phyloP scores from a whole-genome alignment of 2,888 invertebrate genomes.

The Mycalesis mineus region DNA sequence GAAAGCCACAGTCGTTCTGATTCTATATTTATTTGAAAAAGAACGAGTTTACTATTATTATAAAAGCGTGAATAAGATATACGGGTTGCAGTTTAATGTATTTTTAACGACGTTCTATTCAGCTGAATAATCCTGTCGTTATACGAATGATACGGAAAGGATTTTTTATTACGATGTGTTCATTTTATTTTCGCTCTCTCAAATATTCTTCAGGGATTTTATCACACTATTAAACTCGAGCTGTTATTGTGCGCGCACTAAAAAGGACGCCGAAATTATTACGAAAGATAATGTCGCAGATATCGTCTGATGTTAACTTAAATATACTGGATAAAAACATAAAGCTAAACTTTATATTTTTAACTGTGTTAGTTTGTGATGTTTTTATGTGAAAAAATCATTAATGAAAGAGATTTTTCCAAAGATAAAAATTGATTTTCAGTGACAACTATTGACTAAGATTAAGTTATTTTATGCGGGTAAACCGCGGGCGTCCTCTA shows the following conservation, averaged over 20 bases:
- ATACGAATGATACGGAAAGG: constrained; percentile 21
- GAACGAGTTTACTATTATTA: constrained; percentile 14
- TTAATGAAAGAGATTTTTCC: no score
- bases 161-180: constrained; percentile 27
- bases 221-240: constrained; percentile 15
- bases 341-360: no score
- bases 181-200: constrained; percentile 19
- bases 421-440: no score
- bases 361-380: no score
- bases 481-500: no score
- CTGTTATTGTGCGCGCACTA: constrained; percentile 7
- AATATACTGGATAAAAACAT: no score
- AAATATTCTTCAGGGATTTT: constrained; percentile 17
- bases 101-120: constrained; percentile 32
- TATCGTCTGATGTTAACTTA: background rate
- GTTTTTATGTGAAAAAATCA: no score
- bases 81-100: constrained; percentile 30
- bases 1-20: background rate
- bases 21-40: constrained; percentile 6
- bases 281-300: constrained; percentile 5
- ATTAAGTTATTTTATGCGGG: no score
- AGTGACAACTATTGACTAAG: no score
- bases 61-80: constrained; percentile 33
- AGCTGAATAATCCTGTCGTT: constrained; percentile 26
- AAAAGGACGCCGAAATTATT: constrained; percentile 1